Evolutionary conservation across 1,140 invertebrate species (phyloP), one percentile per base, ranked within the genome.

Genomic region (Drosophila punjabiensis): DNA sequence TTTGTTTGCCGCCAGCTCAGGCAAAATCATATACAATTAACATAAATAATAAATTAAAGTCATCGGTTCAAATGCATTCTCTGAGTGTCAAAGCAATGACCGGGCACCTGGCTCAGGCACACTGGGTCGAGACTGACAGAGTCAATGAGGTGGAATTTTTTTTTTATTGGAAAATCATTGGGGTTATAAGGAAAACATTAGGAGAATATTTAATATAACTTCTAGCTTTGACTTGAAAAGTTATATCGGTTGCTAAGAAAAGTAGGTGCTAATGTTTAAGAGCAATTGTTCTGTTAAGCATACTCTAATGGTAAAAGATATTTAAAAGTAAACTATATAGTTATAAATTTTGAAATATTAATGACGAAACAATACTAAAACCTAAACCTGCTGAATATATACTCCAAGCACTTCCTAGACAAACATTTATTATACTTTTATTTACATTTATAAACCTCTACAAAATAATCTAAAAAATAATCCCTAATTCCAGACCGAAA

Each of bases 401-500:
- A 18, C 4, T 6, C 14, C 8, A 16, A 30, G n/a, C 14, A n/a
- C 0, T 5, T 1, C 5, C 28, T 10, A 9, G 1, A 20, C 11
- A 6, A 13, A 33, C 11, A 13, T 43, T 2, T 33, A 16, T 24
- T 4, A 14, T 5, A 13, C 0, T 24, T 4, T 10, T 2, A 5
- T 35, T 10, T 6, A 35, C n/a, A 7, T n/a, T 13, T 33, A 14
- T 43, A 41, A 30, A 1, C 28, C 39, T 4, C n/a, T 8, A 28
- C 7, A 14, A 14, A 48, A 24, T 14, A 47, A 47, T n/a, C 14
- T 9, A 4, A 11, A 13, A 13, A 16, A 30, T 20, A 32, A 32
- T 35, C n/a, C 13, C 5, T 0, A 16, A 35, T 58, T 55, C 6
- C 93, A 97, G 96, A 95, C 95, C 75, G 96, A 97, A 93, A 94